Evolutionary conservation across 1,140 invertebrate species (phyloP), one percentile per base, ranked within the genome.

Genomic region (Eurytemora carolleeae): DNA sequence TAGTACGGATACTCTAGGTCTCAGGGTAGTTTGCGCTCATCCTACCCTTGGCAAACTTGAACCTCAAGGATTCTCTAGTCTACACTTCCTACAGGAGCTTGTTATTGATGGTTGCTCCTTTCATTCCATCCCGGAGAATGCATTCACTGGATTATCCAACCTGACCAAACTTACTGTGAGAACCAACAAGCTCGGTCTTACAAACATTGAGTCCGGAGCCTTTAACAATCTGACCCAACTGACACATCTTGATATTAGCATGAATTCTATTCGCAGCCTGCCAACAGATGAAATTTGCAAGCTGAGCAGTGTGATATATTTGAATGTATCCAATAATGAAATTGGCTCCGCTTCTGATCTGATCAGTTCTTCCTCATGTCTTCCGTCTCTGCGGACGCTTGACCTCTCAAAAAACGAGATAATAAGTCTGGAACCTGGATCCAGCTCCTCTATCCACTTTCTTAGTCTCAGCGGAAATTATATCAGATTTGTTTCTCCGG

Each of bases 401-500:
- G 89, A 93, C 74, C 76, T 88, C 70, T 87, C 86, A 55, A 80
- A 83, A 69, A 92, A 92, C 69, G 79, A 79, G 58, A 72, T 93
- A 68, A 82, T 82, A 18, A 72, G 89, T n/a, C 82, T 91, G 55
- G 82, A 85, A 12, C 78, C 79, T 61, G 84, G 84, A n/a, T 79
- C 82, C 0, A 74, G 94, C 52, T 83, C 87, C 66, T 82, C 87
- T 68, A 74, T 96, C 56, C 75, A 88, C 44, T 80, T 87, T 7
- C 76, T 96, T 25, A 86, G 94, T 71, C 74, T 93, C 58, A 86
- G 86, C 1, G 80, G 83, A 60, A 96, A 96, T 74, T 80, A 83
- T 67, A 74, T 96, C 53, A 82, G 82, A 57, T 86, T 82, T 69
- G 81, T 88, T 63, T 83, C 86, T 67, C 81, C 85, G 57, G 82